phyloP scores from a whole-genome alignment of 2,113 vertebrate genomes.

The Cricetomys ansorgei region DNA sequence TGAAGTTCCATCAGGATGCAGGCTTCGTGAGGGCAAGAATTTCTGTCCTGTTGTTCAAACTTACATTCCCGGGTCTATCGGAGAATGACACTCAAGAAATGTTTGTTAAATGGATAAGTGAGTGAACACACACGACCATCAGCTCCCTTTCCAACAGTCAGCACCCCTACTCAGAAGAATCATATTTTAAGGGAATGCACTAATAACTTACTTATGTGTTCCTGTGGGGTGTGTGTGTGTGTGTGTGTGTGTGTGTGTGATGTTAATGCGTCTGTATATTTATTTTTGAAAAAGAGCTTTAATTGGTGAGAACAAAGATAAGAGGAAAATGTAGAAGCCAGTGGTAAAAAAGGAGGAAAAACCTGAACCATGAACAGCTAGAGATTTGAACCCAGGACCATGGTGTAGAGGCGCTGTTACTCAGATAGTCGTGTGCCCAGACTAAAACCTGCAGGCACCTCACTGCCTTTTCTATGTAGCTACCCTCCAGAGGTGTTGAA shows the following conservation, averaged over 20 bases:
- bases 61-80: not conserved
- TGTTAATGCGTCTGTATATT: not conserved
- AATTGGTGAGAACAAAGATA: not conserved
- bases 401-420: not conserved
- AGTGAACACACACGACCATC: not conserved
- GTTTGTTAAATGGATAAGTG: not conserved
- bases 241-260: not conserved
- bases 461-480: not conserved
- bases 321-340: not conserved
- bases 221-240: not conserved
- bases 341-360: not conserved
- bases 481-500: not conserved
- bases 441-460: not conserved
- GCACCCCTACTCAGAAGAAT: not conserved
- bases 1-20: not conserved
- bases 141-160: not conserved
- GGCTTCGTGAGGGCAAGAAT: not conserved
- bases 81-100: not conserved
- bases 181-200: conserved; percentile 16
- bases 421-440: not conserved
- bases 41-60: not conserved
- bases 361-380: not conserved
- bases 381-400: not conserved
- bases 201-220: not conserved
- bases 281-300: not conserved